These are phyloP conservation scores for Agrotis clavis DNA, from an alignment of 2,888 invertebrate genomes.

Conservation along the genomic window DNA sequence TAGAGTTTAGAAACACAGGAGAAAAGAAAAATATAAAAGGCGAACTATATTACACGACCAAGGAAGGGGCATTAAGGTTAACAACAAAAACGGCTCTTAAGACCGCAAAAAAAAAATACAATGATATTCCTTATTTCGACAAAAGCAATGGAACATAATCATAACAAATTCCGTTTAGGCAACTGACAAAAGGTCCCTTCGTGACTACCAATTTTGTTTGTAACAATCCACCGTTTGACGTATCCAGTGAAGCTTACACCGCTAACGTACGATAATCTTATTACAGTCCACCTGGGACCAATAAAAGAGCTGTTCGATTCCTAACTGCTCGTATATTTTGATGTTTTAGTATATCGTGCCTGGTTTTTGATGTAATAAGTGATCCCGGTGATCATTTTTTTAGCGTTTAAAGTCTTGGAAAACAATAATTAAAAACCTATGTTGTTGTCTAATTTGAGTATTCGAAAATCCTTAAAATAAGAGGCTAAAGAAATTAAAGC, in stretches of 20 bases:
- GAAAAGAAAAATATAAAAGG: background rate
- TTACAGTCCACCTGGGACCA: conserved; percentile 70
- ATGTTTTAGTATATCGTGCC: conserved; percentile 50
- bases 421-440: background rate
- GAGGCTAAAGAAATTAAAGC: background rate
- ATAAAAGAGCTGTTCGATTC: conserved; percentile 65
- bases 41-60: background rate
- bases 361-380: conserved; percentile 33
- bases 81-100: conserved; percentile 18
- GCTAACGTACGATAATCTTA: conserved; percentile 69
- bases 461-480: background rate
- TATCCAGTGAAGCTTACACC: conserved; percentile 43
- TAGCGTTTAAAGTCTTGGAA: background rate
- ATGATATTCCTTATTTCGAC: conserved; percentile 16
- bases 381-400: background rate
- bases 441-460: too few relatives aligned
- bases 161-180: conserved; percentile 55
- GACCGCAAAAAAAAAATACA: conserved; percentile 10
- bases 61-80: background rate
- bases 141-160: conserved; percentile 15
- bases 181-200: conserved; percentile 46
- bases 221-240: conserved; percentile 46
- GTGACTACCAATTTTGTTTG: conserved; percentile 51
- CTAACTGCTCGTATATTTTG: conserved; percentile 48
- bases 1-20: background rate